Conservation (phyloP, 2,113 vertebrate species). For the Scartelaos histophorus region DNA sequence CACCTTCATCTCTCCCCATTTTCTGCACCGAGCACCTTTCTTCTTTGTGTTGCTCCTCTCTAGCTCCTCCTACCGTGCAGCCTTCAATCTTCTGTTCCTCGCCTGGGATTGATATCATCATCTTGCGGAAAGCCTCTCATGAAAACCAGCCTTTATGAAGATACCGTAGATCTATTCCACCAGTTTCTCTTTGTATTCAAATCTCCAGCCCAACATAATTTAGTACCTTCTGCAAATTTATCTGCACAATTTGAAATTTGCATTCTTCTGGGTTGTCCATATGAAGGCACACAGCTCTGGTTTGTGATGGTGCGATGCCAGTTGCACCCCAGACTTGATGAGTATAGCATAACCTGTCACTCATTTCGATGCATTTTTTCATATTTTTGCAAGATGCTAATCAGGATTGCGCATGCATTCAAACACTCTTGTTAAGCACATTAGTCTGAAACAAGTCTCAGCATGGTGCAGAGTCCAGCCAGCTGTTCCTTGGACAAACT, state of each 20-base stretch:
- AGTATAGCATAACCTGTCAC: too few relatives aligned
- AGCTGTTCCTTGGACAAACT: constrained; percentile 67
- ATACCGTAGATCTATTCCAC: constrained; percentile 45
- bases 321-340: too few relatives aligned
- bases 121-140: constrained; percentile 52
- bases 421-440: constrained; percentile 54
- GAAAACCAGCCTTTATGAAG: constrained; percentile 43
- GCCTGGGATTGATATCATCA: constrained; percentile 52
- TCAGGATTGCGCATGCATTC: constrained; percentile 30
- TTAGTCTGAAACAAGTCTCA: constrained; percentile 61
- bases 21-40: constrained; percentile 36
- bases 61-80: constrained; percentile 45
- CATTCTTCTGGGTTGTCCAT: background rate
- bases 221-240: too few relatives aligned
- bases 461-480: constrained; percentile 57
- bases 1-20: constrained; percentile 53
- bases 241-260: too few relatives aligned
- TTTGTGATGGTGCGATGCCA: background rate
- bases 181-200: constrained; percentile 35
- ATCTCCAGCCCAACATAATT: too few relatives aligned
- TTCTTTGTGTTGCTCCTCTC: constrained; percentile 60
- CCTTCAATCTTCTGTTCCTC: constrained; percentile 32
- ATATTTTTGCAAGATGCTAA: constrained; percentile 17
- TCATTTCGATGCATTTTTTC: constrained; percentile 4
- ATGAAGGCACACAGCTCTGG: background rate